These are phyloP conservation scores for Dunckerocampus dactyliophorus DNA, from an alignment of 2,113 vertebrate genomes.

Conservation along the genomic window DNA sequence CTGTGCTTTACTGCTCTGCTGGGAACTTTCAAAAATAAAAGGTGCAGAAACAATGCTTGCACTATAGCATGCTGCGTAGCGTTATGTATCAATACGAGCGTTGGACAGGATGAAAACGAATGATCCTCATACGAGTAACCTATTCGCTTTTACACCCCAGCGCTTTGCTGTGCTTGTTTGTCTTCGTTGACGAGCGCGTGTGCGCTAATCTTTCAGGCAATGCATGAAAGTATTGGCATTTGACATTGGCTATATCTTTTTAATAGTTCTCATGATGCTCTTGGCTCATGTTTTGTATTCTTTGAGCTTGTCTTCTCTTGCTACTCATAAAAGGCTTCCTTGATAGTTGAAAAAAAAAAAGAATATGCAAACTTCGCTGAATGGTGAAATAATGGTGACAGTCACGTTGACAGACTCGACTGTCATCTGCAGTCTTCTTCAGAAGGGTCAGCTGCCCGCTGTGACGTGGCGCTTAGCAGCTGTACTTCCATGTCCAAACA, in stretches of 20 bases:
- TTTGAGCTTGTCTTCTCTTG: neutral
- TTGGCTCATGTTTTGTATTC: neutral
- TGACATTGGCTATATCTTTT: too few species aligned
- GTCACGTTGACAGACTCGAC: too few species aligned
- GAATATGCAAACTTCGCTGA: neutral
- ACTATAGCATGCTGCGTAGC: neutral
- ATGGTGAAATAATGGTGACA: too few species aligned
- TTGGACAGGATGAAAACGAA: neutral
- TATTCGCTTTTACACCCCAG: neutral
- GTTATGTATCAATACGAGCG: neutral
- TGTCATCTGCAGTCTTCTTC: too few species aligned
- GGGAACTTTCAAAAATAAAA: slow-evolving; percentile 1
- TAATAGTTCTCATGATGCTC: neutral
- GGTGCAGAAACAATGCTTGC: neutral
- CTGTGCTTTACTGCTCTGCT: neutral
- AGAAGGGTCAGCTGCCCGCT: too few species aligned
- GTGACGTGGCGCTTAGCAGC: too few species aligned
- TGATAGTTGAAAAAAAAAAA: neutral
- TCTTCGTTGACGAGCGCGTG: neutral
- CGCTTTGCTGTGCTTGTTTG: neutral
- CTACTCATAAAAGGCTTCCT: neutral
- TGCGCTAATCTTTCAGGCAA: neutral
- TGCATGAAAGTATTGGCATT: neutral
- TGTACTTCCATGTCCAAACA: too few species aligned
- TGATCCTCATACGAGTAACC: neutral